Evolutionary conservation across 2,113 vertebrate species (phyloP).

Genomic region (Lynx canadensis): DNA sequence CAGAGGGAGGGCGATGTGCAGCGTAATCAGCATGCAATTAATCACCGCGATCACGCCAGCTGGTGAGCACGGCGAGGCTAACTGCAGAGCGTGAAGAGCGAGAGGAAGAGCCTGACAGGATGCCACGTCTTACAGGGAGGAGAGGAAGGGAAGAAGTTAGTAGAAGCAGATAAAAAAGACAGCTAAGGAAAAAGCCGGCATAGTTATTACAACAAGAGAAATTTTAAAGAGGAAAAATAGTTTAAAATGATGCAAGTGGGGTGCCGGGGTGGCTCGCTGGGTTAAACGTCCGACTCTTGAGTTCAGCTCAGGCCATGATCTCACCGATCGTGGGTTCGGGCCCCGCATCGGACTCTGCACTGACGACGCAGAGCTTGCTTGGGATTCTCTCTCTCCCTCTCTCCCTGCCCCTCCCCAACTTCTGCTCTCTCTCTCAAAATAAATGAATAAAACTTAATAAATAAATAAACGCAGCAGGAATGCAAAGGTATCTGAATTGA

Average conservation of each 20-base stretch:
- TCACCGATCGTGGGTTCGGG: too few relatives aligned
- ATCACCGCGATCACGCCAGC: neutral
- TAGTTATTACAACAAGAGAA: neutral
- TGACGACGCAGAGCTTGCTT: too few relatives aligned
- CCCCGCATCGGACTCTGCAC: too few relatives aligned
- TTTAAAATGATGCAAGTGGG: neutral
- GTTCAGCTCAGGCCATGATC: too few relatives aligned
- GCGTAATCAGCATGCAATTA: neutral
- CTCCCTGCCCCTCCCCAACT: too few relatives aligned
- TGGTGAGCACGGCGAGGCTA: neutral
- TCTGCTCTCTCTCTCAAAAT: too few relatives aligned
- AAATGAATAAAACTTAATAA: too few relatives aligned
- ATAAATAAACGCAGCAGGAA: neutral
- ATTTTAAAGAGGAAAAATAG: neutral
- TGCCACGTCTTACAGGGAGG: neutral
- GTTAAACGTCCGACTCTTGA: too few relatives aligned
- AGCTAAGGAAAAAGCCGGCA: neutral
- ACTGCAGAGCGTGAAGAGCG: neutral
- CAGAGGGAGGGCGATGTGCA: neutral
- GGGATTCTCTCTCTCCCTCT: too few relatives aligned
- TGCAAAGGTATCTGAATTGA: neutral
- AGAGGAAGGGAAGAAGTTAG: neutral
- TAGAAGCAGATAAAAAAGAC: neutral
- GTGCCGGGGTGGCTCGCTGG: too few relatives aligned
- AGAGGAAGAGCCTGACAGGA: neutral